Evolutionary conservation across 2,113 vertebrate genomes (phyloP).

Genomic region (Cricetomys ansorgei): DNA sequence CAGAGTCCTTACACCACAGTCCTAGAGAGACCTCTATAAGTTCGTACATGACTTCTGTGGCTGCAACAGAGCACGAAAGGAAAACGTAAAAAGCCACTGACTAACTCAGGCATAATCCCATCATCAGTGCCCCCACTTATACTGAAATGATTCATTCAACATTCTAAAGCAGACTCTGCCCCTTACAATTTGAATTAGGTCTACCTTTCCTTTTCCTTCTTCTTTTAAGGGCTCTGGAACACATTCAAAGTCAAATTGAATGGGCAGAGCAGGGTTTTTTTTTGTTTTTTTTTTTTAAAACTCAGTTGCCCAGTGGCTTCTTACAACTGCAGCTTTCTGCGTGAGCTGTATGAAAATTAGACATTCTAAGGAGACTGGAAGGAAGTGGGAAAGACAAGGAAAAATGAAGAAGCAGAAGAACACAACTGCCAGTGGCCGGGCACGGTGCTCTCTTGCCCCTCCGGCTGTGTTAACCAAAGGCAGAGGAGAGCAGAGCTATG

Average conservation of each 20-base stretch:
- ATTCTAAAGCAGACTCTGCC: conserved; percentile 37
- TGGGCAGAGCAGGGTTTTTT: not conserved
- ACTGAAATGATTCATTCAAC: conserved; percentile 40
- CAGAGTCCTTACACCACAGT: conserved; percentile 12
- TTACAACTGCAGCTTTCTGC: not conserved
- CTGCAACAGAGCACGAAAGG: not conserved
- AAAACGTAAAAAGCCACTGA: conserved; percentile 24
- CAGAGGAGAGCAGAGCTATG: conserved; percentile 39
- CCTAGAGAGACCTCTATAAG: conserved; percentile 4
- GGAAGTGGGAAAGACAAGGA: not conserved
- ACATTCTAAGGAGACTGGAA: not conserved
- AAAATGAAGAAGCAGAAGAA: conserved; percentile 1
- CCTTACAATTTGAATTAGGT: conserved; percentile 42
- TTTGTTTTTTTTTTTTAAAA: not conserved
- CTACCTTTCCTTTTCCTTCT: not conserved
- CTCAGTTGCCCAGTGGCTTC: not conserved
- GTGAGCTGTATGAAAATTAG: not conserved
- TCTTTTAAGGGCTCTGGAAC: not conserved
- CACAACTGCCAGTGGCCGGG: not conserved
- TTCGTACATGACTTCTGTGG: not conserved
- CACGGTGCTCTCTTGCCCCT: not conserved
- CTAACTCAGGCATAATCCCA: not conserved
- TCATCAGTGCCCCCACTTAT: conserved; percentile 13
- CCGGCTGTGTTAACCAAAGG: not conserved
- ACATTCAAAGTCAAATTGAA: conserved; percentile 15